Percentiles rank a stretch among this genome's conserved stretches.
Conservation (phyloP, 2,797 vertebrate species). For the Coreius guichenoti region DNA sequence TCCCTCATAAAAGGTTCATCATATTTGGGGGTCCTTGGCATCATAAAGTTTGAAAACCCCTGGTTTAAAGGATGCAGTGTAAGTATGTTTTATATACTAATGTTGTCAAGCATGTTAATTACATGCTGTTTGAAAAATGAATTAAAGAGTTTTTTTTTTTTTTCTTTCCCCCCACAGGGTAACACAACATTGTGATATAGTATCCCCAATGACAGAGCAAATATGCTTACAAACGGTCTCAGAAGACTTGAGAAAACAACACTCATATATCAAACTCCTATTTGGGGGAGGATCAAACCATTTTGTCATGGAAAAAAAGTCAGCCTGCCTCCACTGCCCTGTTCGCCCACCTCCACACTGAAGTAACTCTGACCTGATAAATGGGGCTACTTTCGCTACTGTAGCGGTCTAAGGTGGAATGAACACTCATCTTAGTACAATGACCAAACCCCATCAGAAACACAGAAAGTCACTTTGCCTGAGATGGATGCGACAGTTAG, state of each 20-base stretch:
- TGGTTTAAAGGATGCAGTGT: neutral
- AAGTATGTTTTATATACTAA: neutral
- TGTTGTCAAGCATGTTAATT: constrained; percentile 1
- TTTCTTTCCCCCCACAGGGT: neutral
- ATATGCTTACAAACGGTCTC: constrained; percentile 36
- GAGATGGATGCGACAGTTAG: constrained; percentile 52
- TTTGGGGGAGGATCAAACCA: constrained; percentile 60
- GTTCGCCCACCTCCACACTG: constrained; percentile 36
- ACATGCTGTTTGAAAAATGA: constrained; percentile 34
- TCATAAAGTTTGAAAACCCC: no score
- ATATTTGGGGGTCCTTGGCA: no score
- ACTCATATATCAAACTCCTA: constrained; percentile 54
- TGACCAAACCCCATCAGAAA: constrained; percentile 55
- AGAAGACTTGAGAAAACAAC: constrained; percentile 59
- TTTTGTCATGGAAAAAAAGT: constrained; percentile 64
- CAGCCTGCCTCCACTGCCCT: constrained; percentile 35
- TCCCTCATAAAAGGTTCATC: no score
- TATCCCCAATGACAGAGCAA: constrained; percentile 44
- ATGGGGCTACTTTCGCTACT: constrained; percentile 55
- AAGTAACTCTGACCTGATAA: constrained; percentile 55
- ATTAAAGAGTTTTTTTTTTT: constrained; percentile 6
- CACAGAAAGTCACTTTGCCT: constrained; percentile 9
- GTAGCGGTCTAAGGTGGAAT: constrained; percentile 54
- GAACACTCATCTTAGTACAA: constrained; percentile 66
- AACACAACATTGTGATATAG: constrained; percentile 50